These are phyloP conservation scores for Sitodiplosis mosellana DNA, from an alignment of 1,140 invertebrate species.

Conservation along the genomic window DNA sequence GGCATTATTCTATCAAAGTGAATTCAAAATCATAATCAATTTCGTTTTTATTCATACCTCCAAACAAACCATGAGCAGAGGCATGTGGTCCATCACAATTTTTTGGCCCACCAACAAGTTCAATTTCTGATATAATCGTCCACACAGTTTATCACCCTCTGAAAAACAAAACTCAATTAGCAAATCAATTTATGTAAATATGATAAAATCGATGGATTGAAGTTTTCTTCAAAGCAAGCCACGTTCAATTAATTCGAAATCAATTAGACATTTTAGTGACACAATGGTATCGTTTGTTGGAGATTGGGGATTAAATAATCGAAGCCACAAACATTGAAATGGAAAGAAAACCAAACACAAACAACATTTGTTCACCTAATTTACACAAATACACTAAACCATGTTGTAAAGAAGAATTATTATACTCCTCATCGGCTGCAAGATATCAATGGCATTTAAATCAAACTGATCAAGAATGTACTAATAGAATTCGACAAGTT, in stretches of 20 bases:
- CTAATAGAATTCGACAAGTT: background rate
- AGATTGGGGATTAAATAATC: background rate
- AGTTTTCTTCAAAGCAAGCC: too few relatives aligned
- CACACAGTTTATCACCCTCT: slow-evolving; percentile 89
- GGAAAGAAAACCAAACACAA: background rate
- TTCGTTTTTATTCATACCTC: slow-evolving; percentile 53
- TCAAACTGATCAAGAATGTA: background rate
- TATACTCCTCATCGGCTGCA: slow-evolving; percentile 56
- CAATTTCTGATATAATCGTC: slow-evolving; percentile 85
- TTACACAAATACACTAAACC: slow-evolving; percentile 48
- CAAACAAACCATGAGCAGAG: slow-evolving; percentile 81
- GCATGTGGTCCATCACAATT: slow-evolving; percentile 83
- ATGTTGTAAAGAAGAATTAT: slow-evolving; percentile 49
- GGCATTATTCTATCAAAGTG: too few relatives aligned
- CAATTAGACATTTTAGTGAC: background rate
- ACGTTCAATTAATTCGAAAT: too few relatives aligned
- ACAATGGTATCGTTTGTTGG: background rate
- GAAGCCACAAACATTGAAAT: background rate
- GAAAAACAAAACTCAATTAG: slow-evolving; percentile 12
- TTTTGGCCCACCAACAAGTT: slow-evolving; percentile 81
- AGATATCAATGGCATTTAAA: slow-evolving; percentile 16
- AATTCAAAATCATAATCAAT: slow-evolving; percentile 4
- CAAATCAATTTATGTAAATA: too few relatives aligned
- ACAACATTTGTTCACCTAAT: slow-evolving; percentile 37
- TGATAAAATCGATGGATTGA: too few relatives aligned